A percentile compares a stretch with the other conserved stretches of the same genome.
Evolutionary conservation across 2,113 vertebrate genomes (phyloP).

Genomic region (Sakesphorus luctuosus): DNA sequence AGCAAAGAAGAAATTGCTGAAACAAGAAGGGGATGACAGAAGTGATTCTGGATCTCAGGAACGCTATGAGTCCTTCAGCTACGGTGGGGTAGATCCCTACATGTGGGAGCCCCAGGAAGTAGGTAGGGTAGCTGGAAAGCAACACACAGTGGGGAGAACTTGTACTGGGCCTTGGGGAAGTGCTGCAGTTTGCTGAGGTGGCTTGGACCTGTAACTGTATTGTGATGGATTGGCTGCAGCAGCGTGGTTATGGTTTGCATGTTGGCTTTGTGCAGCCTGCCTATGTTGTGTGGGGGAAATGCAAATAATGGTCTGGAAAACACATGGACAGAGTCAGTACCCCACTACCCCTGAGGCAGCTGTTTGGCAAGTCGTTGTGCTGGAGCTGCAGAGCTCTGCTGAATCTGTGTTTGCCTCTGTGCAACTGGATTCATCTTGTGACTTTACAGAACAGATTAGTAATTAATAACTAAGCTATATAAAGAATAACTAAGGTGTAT

Average conservation of each 20-base stretch:
- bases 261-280: background rate
- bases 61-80: constrained; percentile 91
- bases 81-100: constrained; percentile 93
- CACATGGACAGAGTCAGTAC: background rate
- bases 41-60: constrained; percentile 80
- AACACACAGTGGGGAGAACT: rapidly evolving
- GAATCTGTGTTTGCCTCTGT: background rate
- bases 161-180: background rate
- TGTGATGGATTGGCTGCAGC: rapidly evolving
- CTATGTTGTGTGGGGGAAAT: background rate
- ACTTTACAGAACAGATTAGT: background rate
- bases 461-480: background rate
- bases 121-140: constrained; percentile 76
- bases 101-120: constrained; percentile 99
- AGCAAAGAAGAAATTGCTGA: constrained; percentile 94
- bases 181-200: background rate
- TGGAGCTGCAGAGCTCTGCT: background rate
- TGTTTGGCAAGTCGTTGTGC: background rate
- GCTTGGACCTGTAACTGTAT: background rate
- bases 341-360: background rate
- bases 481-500: background rate
- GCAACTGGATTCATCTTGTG: background rate
- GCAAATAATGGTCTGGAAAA: no score
- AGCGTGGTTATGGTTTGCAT: background rate
- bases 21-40: constrained; percentile 88